These are phyloP conservation scores for Syngnathoides biaculeatus DNA, from an alignment of 2,113 vertebrate species.

Conservation along the genomic window DNA sequence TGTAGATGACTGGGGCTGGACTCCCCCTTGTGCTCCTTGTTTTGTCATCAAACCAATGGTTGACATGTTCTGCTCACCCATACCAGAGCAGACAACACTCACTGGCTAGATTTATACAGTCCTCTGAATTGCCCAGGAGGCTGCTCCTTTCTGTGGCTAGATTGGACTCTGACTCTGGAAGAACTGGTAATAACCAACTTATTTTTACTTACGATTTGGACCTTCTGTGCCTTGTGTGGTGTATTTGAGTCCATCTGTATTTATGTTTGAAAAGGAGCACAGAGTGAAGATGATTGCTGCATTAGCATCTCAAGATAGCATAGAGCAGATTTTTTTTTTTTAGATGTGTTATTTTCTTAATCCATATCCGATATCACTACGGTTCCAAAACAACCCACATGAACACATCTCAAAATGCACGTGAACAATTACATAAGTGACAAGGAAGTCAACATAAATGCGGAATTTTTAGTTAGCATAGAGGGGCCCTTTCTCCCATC, in stretches of 20 bases:
- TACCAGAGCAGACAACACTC: background rate
- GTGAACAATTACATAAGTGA: background rate
- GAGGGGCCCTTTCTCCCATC: background rate
- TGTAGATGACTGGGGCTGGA: conserved; percentile 79
- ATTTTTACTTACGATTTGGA: background rate
- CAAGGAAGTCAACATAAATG: background rate
- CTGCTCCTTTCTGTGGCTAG: background rate
- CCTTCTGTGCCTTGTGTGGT: background rate
- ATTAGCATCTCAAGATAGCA: background rate
- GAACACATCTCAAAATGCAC: conserved; percentile 15
- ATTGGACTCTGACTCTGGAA: background rate
- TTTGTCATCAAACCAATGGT: conserved; percentile 21
- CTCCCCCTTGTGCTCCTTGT: conserved; percentile 51
- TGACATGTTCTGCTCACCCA: conserved; percentile 6
- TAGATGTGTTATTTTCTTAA: background rate
- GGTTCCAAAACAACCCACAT: background rate
- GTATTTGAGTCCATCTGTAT: background rate
- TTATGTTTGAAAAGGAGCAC: background rate
- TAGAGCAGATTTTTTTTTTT: background rate
- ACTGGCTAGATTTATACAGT: background rate
- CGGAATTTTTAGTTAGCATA: background rate
- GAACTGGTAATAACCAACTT: background rate
- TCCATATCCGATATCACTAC: background rate
- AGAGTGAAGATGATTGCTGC: background rate
- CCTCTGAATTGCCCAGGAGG: background rate